Evolutionary conservation across 2,888 invertebrate species (phyloP).

Genomic region (Neria commutata): DNA sequence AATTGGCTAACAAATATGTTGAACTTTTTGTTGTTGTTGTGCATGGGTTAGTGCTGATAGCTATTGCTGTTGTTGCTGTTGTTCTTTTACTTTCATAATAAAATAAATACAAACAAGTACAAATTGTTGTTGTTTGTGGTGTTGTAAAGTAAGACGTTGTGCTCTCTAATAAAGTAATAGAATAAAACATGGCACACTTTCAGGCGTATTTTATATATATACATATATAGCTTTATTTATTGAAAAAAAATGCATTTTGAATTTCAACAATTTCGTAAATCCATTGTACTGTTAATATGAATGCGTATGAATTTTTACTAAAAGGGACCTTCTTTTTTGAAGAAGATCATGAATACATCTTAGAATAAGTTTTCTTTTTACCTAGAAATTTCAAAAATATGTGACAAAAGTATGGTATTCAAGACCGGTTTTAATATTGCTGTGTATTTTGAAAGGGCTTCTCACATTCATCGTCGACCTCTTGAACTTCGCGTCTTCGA

Average conservation of each 20-base stretch:
- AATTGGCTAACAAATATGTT: conserved; percentile 16
- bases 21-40: not conserved
- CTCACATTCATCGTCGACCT: no score
- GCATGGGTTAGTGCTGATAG: no score
- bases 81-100: not conserved
- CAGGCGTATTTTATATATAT: not conserved
- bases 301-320: not conserved
- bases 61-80: not conserved
- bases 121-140: not conserved
- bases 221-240: not conserved
- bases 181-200: not conserved
- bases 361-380: no score
- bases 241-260: not conserved
- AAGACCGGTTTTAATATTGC: no score
- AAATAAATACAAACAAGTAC: conserved; percentile 1
- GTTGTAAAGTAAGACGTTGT: not conserved
- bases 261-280: no score
- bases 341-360: not conserved
- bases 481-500: conserved; percentile 31
- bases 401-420: no score
- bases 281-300: no score
- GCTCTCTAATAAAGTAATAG: not conserved
- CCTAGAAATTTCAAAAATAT: no score
- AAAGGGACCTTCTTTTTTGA: conserved; percentile 1
- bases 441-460: no score